Evolutionary conservation across 2,797 vertebrate genomes (phyloP), one percentile per base, ranked within the genome.

Genomic region (Diceros bicornis): DNA sequence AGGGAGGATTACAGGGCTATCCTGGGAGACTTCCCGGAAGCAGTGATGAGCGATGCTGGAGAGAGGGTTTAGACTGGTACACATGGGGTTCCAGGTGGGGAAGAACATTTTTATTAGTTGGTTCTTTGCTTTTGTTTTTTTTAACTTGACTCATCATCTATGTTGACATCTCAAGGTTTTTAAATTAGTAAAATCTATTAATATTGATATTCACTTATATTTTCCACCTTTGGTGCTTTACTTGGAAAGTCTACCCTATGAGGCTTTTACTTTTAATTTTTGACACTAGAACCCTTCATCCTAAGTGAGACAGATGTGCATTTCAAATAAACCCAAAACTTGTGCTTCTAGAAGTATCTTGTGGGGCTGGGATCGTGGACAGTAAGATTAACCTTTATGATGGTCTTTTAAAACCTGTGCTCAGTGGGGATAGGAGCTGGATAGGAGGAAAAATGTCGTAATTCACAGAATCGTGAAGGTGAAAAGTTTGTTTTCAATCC

Each of bases 221-320:
- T 95, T 75, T 71, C 34, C 8, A 32, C 29, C 27, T 21, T 68
- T 84, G 52, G 7, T 90, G 5, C 95, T 96, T 89, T 94, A 81
- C 68, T 52, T 83, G 47, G 37, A 79, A 87, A 75, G 4, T 41
- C 62, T 50, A 27, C 9, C 6, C 4, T 21, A 16, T 32, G 18
- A 71, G 47, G 3, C 29, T 71, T 91, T 62, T n/a, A 57, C 27
- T 89, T 66, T 94, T 29, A 34, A 57, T 47, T 50, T 72, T 89
- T 87, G 27, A 29, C 64, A 44, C 21, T 83, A 69, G 82, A 85
- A 29, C 21, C 14, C 8, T 71, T 89, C 25, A 62, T n/a, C 74
- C 13, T 52, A 41, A 29, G 29, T 47, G 21, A 72, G 62, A 77
- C 64, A 57, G 37, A 18, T n/a, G 10, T n/a, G 3, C 34, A 75